Evolutionary conservation across 2,113 vertebrate species (phyloP).

Genomic region (Pongo pygmaeus): DNA sequence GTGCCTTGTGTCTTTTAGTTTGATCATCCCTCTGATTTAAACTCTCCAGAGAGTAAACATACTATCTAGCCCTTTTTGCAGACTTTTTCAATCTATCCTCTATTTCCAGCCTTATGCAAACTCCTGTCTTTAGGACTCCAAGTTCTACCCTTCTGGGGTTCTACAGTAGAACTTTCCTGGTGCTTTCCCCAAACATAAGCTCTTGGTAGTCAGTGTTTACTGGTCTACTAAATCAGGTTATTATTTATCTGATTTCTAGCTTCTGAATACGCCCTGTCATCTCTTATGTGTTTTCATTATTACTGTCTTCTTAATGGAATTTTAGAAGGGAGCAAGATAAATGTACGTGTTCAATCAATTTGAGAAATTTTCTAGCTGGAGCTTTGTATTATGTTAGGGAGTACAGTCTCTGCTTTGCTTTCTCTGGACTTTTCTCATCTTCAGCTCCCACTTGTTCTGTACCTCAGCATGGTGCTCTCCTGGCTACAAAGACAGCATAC

Average conservation of each 20-base stretch:
- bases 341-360: background rate
- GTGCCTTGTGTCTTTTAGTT: background rate
- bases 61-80: background rate
- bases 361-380: background rate
- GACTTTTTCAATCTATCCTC: background rate
- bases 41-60: background rate
- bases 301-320: background rate
- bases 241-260: background rate
- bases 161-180: background rate
- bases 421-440: background rate
- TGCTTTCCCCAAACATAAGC: background rate
- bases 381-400: background rate
- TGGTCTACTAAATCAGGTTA: background rate
- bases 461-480: background rate
- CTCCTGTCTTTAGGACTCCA: background rate
- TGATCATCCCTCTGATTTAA: background rate
- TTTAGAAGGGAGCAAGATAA: background rate
- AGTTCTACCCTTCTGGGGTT: background rate
- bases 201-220: background rate
- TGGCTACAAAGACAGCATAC: background rate
- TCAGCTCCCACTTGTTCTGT: background rate
- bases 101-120: background rate
- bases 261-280: background rate
- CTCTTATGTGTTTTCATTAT: background rate
- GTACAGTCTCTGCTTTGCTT: background rate